These are phyloP conservation scores for Rhadinocentrus ornatus DNA, from an alignment of 2,797 vertebrate species.

Conservation along the genomic window DNA sequence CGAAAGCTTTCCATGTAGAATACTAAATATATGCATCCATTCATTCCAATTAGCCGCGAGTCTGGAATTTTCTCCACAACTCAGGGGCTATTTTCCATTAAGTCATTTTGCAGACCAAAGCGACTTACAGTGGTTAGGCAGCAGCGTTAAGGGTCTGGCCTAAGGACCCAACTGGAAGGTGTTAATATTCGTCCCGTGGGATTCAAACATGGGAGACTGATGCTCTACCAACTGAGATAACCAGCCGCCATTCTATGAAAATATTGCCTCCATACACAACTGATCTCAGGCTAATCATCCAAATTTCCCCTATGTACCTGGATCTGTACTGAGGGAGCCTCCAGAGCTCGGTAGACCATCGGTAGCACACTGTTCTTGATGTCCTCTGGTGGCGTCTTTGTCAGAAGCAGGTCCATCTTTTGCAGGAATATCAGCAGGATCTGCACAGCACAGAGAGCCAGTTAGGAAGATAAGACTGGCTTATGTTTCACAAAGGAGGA, in stretches of 20 bases:
- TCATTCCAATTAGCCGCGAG: constrained; percentile 3
- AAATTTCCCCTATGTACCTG: constrained; percentile 83
- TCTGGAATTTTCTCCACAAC: neutral
- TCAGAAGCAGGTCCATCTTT: constrained; percentile 99
- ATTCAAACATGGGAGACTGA: too few relatives aligned
- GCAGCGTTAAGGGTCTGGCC: too few relatives aligned
- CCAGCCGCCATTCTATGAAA: too few relatives aligned
- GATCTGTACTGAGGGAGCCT: constrained; percentile 97
- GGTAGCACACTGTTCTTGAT: constrained; percentile 96
- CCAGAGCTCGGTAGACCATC: constrained; percentile 97
- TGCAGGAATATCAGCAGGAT: constrained; percentile 98
- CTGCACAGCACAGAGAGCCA: constrained; percentile 72
- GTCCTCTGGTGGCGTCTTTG: constrained; percentile 96
- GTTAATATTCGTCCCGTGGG: too few relatives aligned
- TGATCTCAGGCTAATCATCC: neutral
- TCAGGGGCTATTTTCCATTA: neutral
- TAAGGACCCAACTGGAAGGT: too few relatives aligned
- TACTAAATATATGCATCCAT: constrained; percentile 26
- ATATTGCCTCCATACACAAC: neutral
- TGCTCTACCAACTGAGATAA: too few relatives aligned
- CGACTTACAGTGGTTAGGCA: too few relatives aligned
- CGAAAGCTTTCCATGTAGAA: neutral
- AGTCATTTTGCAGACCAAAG: too few relatives aligned
- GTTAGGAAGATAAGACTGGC: constrained; percentile 4
- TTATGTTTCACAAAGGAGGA: neutral